phyloP scores from a whole-genome alignment of 2,113 vertebrate genomes.

The Dipodomys stephensi region DNA sequence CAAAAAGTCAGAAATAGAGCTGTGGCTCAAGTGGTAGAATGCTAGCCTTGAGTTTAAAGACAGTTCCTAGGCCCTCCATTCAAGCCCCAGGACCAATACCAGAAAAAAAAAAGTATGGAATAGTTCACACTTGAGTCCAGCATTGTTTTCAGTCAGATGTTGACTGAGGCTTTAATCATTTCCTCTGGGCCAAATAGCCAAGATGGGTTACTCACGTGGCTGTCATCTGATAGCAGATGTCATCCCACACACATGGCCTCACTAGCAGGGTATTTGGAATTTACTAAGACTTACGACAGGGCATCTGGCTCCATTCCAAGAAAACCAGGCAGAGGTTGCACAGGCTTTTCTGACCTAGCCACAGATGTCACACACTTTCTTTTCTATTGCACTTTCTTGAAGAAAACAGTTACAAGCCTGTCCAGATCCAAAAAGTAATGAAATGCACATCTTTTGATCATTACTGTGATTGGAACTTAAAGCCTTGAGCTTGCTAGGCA shows the following conservation, averaged over 20 bases:
- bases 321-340: not conserved
- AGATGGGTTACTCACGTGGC: not conserved
- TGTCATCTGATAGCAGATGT: not conserved
- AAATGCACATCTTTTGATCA: too few relatives aligned
- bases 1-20: too few relatives aligned
- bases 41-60: too few relatives aligned
- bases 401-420: not conserved
- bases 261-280: not conserved
- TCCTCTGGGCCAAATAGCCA: not conserved
- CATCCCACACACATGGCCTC: not conserved
- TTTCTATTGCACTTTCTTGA: not conserved
- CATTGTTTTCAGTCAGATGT: not conserved
- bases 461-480: too few relatives aligned
- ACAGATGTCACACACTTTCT: not conserved
- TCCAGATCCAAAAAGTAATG: not conserved
- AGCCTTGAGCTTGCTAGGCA: too few relatives aligned
- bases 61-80: too few relatives aligned
- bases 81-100: too few relatives aligned
- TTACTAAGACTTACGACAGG: not conserved
- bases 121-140: not conserved
- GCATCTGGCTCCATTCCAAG: not conserved
- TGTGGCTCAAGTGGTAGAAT: too few relatives aligned
- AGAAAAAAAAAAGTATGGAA: too few relatives aligned
- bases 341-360: slow-evolving; percentile 2
- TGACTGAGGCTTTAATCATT: slow-evolving; percentile 13